Base-by-base conservation (phyloP, 1,140 invertebrate species). In the Paramacrobiotus metropolitanus region DNA sequence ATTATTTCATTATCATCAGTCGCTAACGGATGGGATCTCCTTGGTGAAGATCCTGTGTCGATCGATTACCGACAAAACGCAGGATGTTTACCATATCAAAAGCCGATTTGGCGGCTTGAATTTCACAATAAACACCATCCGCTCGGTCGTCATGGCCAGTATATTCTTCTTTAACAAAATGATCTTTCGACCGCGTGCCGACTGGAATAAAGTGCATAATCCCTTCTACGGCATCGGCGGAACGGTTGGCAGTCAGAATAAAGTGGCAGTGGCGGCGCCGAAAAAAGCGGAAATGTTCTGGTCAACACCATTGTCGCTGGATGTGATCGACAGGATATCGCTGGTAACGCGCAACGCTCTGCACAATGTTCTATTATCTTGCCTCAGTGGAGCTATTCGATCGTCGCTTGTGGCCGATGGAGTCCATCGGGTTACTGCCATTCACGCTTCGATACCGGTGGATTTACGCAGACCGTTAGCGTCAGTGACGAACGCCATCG, bases 1-100 rank as follows among this genome's bases (percentile, higher is more conserved):
- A 18, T 4, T 55, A 4, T 55, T 18, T 55, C 48, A 24, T 4
- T 55, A 18, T 28, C 48, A 55, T 55, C 48, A 55, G 24, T 9
- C 48, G 9, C 15, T 55, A 24, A 55, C 9, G 9, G 48, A 55
- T 24, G 48, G 48, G 24, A 55, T 55, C 4, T 55, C 48, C 9
- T 24, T 55, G 4, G 48, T 55, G 15, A 55, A 55, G 24, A 55
- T 55, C 9, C 24, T 55, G 9, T 55, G 48, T 24, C 9, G 48
- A 24, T 55, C 48, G 4, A 24, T 55, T 4, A 55, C 48, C 9
- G 48, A 55, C 24, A 55, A 55, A 55, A 55, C 48, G 48, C 48
- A 55, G 48, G 48, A 55, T 18, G 48, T 55, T 15, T 55, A 55
- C 24, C 48, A 55, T 24, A 55, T 55, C 15, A 55, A 55, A 24